Base-by-base conservation (phyloP, 2,888 invertebrate species). In the Agonopterix arenella region DNA sequence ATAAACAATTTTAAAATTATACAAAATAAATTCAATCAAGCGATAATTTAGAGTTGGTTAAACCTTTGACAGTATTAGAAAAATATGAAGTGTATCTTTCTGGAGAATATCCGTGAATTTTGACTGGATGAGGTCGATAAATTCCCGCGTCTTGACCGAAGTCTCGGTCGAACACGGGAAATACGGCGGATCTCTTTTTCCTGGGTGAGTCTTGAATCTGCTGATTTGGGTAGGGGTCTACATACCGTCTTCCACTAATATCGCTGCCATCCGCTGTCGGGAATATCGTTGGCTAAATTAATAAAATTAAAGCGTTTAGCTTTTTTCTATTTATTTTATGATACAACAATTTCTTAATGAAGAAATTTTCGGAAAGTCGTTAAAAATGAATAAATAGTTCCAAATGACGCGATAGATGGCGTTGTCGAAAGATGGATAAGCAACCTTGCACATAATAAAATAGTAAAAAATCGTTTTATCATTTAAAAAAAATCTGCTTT, bases 221-320 rank as follows among this genome's bases (percentile, higher is more conserved):
- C 58, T 84, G 82, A 44, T 68, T 77, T n/a, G 88, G 86, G 60
- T 86, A 89, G 1, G 88, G 85, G 57, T 89, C 88, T 63, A 89
- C 84, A 64, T 80, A 89, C 50, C 88, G 76, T 49, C 86, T 64
- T 57, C 78, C 77, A 52, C 71, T 84, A 75, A 84, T 79, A 74
- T 88, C 85, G 73, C 64, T 84, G 77, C 82, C 84, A 76, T 89
- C 86, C 80, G 78, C 88, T 88, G 84, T 85, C 76, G 78, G 79
- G 76, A 79, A 83, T 77, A 82, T 78, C 71, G 77, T 75, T 79
- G 70, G 75, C 83, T 81, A 73, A 60, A 77, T 82, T 83, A 80
- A 77, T 80, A 68, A 80, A 82, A 81, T 67, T 67, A 28, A 36
- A 47, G 36, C 42, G 28, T 28, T 28, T 28, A 28, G 28, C 28